These are phyloP conservation scores for Rhynchopsitta pachyrhyncha DNA, from an alignment of 2,113 vertebrate genomes.

Conservation along the genomic window DNA sequence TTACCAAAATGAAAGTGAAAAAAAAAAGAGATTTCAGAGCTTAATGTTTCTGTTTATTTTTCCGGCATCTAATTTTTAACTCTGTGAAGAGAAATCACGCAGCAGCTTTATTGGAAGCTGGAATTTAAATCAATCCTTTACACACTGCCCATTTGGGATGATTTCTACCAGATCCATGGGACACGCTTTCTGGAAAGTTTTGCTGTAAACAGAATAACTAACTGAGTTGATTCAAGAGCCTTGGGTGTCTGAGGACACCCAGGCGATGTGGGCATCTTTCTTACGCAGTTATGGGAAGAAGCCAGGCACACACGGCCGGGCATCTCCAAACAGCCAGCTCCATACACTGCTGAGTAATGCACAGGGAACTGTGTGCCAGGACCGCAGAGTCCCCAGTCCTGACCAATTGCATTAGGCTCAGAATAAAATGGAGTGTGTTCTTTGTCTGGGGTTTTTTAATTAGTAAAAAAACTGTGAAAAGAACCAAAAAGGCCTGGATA, in stretches of 20 bases:
- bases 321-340: background rate
- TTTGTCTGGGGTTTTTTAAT: background rate
- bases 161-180: background rate
- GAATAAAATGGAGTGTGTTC: background rate
- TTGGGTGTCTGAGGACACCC: background rate
- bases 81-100: background rate
- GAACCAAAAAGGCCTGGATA: rapidly evolving
- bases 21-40: background rate
- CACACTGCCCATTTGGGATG: background rate
- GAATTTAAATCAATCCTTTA: background rate
- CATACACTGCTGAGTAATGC: constrained; percentile 34
- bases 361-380: constrained; percentile 3
- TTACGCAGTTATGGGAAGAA: background rate
- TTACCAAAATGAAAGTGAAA: background rate
- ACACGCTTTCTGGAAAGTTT: background rate
- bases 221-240: background rate
- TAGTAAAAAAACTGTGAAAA: background rate
- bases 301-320: background rate
- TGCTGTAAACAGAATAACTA: background rate
- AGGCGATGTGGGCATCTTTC: background rate
- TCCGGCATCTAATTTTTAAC: background rate
- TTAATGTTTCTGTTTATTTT: background rate
- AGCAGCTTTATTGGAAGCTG: background rate
- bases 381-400: background rate
- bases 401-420: background rate